Evolutionary conservation across 2,797 vertebrate species (phyloP).

Genomic region (Diglossa cyanea): DNA sequence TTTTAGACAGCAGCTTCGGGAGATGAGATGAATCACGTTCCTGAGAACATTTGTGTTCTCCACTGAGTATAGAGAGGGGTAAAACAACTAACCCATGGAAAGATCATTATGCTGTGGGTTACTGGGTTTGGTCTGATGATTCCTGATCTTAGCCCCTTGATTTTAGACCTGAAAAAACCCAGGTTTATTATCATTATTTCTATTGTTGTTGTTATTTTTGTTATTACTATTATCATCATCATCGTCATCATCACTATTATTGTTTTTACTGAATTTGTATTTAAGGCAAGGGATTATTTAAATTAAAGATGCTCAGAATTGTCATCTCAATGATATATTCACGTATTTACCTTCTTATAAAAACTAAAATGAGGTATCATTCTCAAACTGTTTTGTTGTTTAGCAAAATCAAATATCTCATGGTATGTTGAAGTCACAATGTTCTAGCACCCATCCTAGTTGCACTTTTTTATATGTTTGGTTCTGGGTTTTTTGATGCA

Average conservation of each 20-base stretch:
- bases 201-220: not conserved
- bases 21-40: not conserved
- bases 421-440: not conserved
- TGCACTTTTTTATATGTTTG: not conserved
- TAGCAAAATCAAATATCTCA: not conserved
- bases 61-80: not conserved
- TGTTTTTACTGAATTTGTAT: not conserved
- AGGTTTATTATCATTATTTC: not conserved
- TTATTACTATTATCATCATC: too few species aligned
- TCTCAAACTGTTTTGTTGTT: not conserved
- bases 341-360: not conserved
- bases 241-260: too few species aligned
- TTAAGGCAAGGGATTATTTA: not conserved
- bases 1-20: not conserved
- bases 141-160: not conserved
- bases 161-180: not conserved
- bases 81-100: not conserved
- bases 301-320: not conserved
- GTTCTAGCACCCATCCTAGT: not conserved
- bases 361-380: not conserved
- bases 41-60: not conserved
- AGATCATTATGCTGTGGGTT: not conserved
- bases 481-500: fast-evolving
- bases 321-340: not conserved
- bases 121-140: not conserved